A percentile compares a stretch with the other conserved stretches of the same genome.
These are phyloP conservation scores for Belgica antarctica DNA, from an alignment of 2,888 invertebrate species.

Conservation along the genomic window DNA sequence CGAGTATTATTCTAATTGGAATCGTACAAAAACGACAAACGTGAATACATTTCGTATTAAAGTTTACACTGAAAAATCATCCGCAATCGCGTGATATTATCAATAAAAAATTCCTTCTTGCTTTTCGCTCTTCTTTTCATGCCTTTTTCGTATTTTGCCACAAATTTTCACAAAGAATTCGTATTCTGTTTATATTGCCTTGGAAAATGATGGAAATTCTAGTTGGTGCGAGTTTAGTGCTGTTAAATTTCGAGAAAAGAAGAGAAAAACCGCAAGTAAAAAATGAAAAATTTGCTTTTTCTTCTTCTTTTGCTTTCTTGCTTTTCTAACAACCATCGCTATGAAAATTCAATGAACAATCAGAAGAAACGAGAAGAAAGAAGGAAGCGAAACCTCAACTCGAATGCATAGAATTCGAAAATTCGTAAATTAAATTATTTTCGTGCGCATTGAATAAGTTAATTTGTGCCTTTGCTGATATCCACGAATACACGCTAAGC, in stretches of 20 bases:
- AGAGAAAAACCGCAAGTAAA: constrained; percentile 16
- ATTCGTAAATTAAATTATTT: constrained; percentile 6
- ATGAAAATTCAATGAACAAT: constrained; percentile 28
- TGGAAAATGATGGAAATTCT: neutral
- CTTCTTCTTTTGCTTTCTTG: neutral
- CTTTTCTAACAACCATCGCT: neutral
- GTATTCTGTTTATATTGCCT: constrained; percentile 6
- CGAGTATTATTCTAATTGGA: neutral
- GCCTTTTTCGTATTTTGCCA: neutral
- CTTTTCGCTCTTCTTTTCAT: constrained; percentile 10
- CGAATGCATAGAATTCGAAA: neutral
- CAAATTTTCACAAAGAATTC: constrained; percentile 2
- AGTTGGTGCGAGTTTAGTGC: constrained; percentile 3
- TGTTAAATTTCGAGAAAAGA: constrained; percentile 14
- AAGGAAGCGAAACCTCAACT: neutral
- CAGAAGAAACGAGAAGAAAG: neutral
- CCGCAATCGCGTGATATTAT: constrained; percentile 43
- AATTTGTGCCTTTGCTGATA: neutral
- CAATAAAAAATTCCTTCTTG: constrained; percentile 41
- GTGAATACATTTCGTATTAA: constrained; percentile 11
- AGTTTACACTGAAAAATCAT: constrained; percentile 35
- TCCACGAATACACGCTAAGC: too few relatives aligned
- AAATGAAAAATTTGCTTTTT: constrained; percentile 20
- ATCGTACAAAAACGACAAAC: constrained; percentile 3
- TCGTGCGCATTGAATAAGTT: neutral